Evolutionary conservation across 2,113 vertebrate species (phyloP).

Genomic region (Corythaeola cristata): DNA sequence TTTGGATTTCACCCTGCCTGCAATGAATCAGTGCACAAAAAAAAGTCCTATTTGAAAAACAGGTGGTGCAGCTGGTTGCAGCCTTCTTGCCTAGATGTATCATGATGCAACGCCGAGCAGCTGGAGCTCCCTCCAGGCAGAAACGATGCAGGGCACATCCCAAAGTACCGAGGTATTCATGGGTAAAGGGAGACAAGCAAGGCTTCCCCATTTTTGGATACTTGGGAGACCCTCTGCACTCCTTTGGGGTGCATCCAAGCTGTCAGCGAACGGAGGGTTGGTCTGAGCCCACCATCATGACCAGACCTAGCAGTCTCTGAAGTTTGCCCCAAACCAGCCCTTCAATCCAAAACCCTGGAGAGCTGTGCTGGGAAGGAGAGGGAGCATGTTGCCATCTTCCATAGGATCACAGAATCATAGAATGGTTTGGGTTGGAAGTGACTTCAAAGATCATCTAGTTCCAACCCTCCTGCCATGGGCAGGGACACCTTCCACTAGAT

Average conservation of each 20-base stretch:
- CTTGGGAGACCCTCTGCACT: neutral
- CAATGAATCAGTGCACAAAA: neutral
- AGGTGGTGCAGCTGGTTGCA: neutral
- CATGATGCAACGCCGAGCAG: neutral
- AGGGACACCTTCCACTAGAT: too few species aligned
- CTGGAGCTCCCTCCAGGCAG: neutral
- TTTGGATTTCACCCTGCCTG: neutral
- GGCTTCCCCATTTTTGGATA: neutral
- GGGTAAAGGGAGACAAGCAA: neutral
- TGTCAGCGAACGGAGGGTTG: accelerated
- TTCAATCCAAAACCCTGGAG: neutral
- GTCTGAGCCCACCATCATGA: neutral
- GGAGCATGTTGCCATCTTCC: too few species aligned
- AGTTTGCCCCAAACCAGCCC: neutral
- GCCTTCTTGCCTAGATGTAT: neutral
- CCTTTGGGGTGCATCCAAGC: neutral
- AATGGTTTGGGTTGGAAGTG: too few species aligned
- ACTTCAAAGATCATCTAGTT: too few species aligned
- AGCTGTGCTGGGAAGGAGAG: neutral
- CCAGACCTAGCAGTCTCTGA: neutral
- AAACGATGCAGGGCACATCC: neutral
- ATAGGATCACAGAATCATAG: too few species aligned
- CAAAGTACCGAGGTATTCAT: accelerated
- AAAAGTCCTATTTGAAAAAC: neutral
- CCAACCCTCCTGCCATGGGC: too few species aligned